Percentiles rank a stretch among this genome's conserved stretches.
Evolutionary conservation across 2,888 invertebrate species (phyloP).

Genomic region (Catocala fraxini): DNA sequence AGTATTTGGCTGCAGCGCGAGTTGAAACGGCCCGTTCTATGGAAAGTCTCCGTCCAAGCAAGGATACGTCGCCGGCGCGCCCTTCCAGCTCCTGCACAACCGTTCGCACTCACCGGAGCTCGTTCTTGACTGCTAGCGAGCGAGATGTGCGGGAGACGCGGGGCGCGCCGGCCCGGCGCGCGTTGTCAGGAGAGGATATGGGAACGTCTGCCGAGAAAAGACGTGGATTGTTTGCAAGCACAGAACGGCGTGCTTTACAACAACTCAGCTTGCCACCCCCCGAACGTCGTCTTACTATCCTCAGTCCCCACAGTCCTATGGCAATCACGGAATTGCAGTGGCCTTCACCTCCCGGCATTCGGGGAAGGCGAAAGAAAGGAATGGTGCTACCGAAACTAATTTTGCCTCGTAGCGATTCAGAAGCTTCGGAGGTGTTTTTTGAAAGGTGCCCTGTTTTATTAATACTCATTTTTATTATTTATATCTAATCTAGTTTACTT

Average conservation of each 20-base stretch:
- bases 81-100: slow-evolving; percentile 84
- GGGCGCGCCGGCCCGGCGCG: slow-evolving; percentile 89
- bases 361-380: slow-evolving; percentile 90
- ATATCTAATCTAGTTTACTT: slow-evolving; percentile 6
- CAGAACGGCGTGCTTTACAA: slow-evolving; percentile 89
- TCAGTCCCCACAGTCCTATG: slow-evolving; percentile 93
- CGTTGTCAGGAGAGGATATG: slow-evolving; percentile 89
- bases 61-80: slow-evolving; percentile 86
- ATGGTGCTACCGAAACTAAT: slow-evolving; percentile 92
- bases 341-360: slow-evolving; percentile 87
- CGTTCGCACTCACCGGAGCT: slow-evolving; percentile 86
- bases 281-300: slow-evolving; percentile 90
- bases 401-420: slow-evolving; percentile 92
- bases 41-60: slow-evolving; percentile 90
- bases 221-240: slow-evolving; percentile 90
- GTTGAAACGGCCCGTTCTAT: slow-evolving; percentile 90
- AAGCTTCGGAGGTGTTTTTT: slow-evolving; percentile 89
- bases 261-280: slow-evolving; percentile 91
- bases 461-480: slow-evolving; percentile 22
- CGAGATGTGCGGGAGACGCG: slow-evolving; percentile 90
- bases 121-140: slow-evolving; percentile 90
- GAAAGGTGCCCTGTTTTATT: slow-evolving; percentile 83
- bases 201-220: slow-evolving; percentile 89
- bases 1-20: slow-evolving; percentile 85
- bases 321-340: slow-evolving; percentile 90